Conservation (phyloP, 2,888 invertebrate species). For the Yponomeuta evonymella region DNA sequence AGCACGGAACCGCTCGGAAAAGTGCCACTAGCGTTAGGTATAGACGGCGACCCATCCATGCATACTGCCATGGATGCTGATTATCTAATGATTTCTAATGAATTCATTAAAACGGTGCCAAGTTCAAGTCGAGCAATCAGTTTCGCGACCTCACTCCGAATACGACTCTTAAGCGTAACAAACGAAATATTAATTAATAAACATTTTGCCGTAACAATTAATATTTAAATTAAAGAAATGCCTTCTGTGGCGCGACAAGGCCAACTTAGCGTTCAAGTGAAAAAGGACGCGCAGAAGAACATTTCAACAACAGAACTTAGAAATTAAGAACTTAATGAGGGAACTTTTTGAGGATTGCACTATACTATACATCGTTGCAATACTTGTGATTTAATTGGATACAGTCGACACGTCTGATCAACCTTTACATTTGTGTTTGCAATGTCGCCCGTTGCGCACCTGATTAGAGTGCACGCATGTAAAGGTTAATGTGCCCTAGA, state of each 20-base stretch:
- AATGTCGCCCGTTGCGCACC: too few species aligned
- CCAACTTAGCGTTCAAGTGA: not conserved
- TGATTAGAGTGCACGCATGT: too few species aligned
- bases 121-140: not conserved
- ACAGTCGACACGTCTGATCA: too few species aligned
- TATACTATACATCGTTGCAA: not conserved
- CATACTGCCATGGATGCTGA: too few species aligned
- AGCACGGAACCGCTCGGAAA: too few species aligned
- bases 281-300: not conserved
- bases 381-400: too few species aligned
- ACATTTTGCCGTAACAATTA: not conserved
- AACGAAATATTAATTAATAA: not conserved
- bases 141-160: not conserved
- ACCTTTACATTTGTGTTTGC: too few species aligned
- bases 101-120: not conserved
- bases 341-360: not conserved
- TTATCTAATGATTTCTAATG: not conserved
- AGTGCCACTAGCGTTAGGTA: too few species aligned
- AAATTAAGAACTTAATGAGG: not conserved
- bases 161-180: not conserved
- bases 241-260: not conserved
- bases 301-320: not conserved
- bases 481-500: too few species aligned
- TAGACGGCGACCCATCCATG: too few species aligned
- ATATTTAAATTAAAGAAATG: slow-evolving; percentile 4